Evolutionary conservation across 2,888 invertebrate genomes (phyloP), one percentile per base, ranked within the genome.

Genomic region (Callinectes sapidus): DNA sequence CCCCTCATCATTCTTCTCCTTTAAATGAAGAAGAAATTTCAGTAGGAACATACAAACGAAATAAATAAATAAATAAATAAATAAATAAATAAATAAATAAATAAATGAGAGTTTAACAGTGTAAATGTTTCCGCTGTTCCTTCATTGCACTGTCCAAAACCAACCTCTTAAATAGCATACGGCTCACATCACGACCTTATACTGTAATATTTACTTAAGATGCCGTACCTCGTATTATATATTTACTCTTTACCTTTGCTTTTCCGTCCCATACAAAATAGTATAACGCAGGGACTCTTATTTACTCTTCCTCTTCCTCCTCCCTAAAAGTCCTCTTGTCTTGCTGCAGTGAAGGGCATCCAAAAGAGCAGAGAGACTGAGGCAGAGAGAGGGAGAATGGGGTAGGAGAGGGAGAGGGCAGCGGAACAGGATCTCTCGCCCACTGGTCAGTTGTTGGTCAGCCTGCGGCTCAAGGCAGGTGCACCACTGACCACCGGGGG

Each of bases 381-480:
- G 77, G 8, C 42, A 23, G 32, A 42, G 87, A 61, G 35, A 32
- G 13, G 18, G 61, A 66, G 89, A 66, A 39, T 8, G 89, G 10
- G 32, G 16, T 23, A 23, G 32, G 48, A 54, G 85, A 54, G 28
- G 32, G 28, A 16, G n/a, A 32, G 90, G 8, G 18, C 14, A 23
- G 55, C 42, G 35, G 61, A 55, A 88, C 13, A 10, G 55, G 54
- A 48, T 35, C 71, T 3, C 32, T 39, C n/a, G 18, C 28, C 61
- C 88, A 55, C 28, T 89, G 89, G 89, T 89, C 89, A 89, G 35
- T 42, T 54, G 39, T 18, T 71, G 89, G 89, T 89, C 89, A 89
- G n/a, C 71, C 81, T 13, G 28, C 28, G 71, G 71, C 28, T 28
- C n/a, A 28, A 5, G 81, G 81, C 81, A 81, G 81, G 81, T 81